Conservation (phyloP, 2,113 vertebrate species). For the Hyperoodon ampullatus region DNA sequence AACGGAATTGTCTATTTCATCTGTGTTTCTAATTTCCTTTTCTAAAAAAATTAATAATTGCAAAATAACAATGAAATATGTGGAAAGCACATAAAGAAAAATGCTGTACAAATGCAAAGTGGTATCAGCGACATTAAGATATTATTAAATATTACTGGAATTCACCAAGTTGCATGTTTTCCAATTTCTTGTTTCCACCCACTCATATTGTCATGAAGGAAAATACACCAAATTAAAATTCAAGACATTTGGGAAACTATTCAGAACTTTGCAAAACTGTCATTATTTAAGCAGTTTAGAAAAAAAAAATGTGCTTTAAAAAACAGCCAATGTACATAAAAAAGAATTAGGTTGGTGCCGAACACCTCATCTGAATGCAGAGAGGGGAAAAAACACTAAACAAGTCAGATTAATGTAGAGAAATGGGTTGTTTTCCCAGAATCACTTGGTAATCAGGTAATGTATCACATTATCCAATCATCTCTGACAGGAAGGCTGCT, state of each 20-base stretch:
- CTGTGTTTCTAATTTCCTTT: neutral
- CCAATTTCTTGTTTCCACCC: conserved; percentile 21
- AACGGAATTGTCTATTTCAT: neutral
- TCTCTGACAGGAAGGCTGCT: conserved; percentile 57
- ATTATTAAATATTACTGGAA: neutral
- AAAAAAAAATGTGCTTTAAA: conserved; percentile 40
- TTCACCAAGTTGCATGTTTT: neutral
- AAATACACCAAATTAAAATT: conserved; percentile 70
- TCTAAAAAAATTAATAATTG: neutral
- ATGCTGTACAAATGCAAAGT: neutral
- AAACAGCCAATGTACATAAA: conserved; percentile 39
- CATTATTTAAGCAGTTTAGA: conserved; percentile 66
- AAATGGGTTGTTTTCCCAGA: conserved; percentile 71
- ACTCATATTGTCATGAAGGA: neutral
- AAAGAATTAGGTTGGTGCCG: conserved; percentile 68
- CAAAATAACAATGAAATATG: neutral
- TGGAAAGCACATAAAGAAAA: neutral
- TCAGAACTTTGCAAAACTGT: conserved; percentile 59
- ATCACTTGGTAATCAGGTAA: conserved; percentile 71
- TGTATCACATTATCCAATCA: conserved; percentile 59
- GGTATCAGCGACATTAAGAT: neutral
- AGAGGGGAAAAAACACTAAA: conserved; percentile 60
- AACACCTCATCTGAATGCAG: conserved; percentile 64
- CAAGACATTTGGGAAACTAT: conserved; percentile 58
- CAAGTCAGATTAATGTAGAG: conserved; percentile 71